Conservation (phyloP, 1,140 invertebrate species). For the Oscheius sp. region DNA sequence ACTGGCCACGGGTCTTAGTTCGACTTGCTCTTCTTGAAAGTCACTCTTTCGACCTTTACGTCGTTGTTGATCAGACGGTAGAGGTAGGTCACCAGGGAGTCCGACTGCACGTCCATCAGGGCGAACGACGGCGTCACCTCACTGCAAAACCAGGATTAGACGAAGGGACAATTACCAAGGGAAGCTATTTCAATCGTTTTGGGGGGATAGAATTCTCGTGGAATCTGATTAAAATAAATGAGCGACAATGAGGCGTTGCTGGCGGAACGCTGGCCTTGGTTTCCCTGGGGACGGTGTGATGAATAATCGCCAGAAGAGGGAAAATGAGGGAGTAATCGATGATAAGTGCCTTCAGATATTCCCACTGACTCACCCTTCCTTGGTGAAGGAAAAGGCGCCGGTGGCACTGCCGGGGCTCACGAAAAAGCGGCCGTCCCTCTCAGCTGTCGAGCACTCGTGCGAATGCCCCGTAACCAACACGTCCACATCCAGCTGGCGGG, state of each 20-base stretch:
- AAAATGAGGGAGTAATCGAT: too few relatives aligned
- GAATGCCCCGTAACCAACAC: conserved; percentile 98
- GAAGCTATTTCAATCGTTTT: too few relatives aligned
- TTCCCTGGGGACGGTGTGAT: too few relatives aligned
- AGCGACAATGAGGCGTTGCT: not conserved
- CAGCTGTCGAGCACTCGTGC: conserved; percentile 96
- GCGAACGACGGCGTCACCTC: conserved; percentile 92
- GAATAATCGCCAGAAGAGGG: too few relatives aligned
- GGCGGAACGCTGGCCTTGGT: not conserved
- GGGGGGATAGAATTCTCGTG: too few relatives aligned
- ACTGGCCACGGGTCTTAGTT: too few relatives aligned
- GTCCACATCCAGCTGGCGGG: conserved; percentile 95
- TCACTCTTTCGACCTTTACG: conserved; percentile 95
- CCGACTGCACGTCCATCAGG: conserved; percentile 96
- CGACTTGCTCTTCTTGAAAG: conserved; percentile 19
- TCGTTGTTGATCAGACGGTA: conserved; percentile 95
- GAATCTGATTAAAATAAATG: too few relatives aligned
- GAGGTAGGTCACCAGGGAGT: conserved; percentile 94
- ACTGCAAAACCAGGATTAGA: too few relatives aligned
- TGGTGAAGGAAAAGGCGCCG: conserved; percentile 74
- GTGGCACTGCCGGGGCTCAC: conserved; percentile 99
- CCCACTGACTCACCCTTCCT: not conserved
- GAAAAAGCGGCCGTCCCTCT: conserved; percentile 97
- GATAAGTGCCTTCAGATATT: not conserved
- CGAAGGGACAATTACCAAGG: too few relatives aligned